These are phyloP conservation scores for Petrocephalus sullivani DNA, from an alignment of 2,797 vertebrate genomes.

Conservation along the genomic window DNA sequence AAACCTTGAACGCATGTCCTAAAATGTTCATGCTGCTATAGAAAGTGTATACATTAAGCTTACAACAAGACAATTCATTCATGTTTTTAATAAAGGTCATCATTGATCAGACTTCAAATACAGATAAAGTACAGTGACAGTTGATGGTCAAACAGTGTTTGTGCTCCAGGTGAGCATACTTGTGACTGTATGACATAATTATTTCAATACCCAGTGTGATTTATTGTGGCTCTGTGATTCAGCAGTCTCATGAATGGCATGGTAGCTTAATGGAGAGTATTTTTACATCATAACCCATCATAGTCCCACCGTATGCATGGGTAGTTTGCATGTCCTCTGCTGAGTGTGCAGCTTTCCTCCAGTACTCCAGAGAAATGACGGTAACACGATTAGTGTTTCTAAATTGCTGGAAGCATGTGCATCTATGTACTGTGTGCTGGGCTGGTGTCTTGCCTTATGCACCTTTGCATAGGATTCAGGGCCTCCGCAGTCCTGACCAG, in stretches of 20 bases:
- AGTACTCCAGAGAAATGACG: not conserved
- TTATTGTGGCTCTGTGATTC: not conserved
- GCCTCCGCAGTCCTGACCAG: not conserved
- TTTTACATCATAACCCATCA: not conserved
- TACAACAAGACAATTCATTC: not conserved
- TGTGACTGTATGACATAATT: not conserved
- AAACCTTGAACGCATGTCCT: not conserved
- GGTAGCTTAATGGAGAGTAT: not conserved
- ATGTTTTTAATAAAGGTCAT: not conserved
- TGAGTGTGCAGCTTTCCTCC: not conserved
- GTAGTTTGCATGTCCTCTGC: not conserved
- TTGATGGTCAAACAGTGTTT: not conserved
- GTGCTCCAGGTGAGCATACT: not conserved
- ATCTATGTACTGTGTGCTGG: not conserved
- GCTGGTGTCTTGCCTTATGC: not conserved
- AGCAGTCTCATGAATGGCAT: not conserved
- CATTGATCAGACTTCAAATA: not conserved
- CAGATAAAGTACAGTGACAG: not conserved
- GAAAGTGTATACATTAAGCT: not conserved
- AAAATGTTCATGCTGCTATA: not conserved
- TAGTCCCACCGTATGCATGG: not conserved
- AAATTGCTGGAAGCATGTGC: not conserved
- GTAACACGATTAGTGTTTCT: not conserved
- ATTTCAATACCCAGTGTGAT: not conserved
- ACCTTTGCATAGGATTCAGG: not conserved